Percentiles rank a stretch among this genome's conserved stretches.
phyloP scores from a whole-genome alignment of 2,113 vertebrate genomes.

The Spea multiplicata region DNA sequence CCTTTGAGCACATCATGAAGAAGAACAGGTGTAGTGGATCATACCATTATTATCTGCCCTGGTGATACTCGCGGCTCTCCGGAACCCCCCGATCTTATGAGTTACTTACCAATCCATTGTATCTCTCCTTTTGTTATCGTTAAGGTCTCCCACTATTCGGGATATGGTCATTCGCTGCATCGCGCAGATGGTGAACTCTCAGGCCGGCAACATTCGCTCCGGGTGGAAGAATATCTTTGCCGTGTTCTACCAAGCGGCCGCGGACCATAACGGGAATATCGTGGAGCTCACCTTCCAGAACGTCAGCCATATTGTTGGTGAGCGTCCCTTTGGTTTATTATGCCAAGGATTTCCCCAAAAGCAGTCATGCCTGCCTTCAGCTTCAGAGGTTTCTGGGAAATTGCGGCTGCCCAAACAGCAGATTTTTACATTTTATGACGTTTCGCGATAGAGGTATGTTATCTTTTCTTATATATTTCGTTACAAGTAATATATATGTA shows the following conservation, averaged over 20 bases:
- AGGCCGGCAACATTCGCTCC: constrained; percentile 92
- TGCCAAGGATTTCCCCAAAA: too few species aligned
- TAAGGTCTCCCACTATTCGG: constrained; percentile 89
- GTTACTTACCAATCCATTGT: background rate
- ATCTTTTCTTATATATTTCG: too few species aligned
- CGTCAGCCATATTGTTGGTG: constrained; percentile 91
- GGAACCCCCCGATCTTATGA: background rate
- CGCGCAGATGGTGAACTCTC: constrained; percentile 97
- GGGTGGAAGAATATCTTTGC: constrained; percentile 99
- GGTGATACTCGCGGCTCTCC: too few species aligned
- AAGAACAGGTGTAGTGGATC: constrained; percentile 82
- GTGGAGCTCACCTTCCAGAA: constrained; percentile 96
- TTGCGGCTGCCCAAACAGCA: too few species aligned
- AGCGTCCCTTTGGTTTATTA: constrained; percentile 58
- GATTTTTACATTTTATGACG: too few species aligned
- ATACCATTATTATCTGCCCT: background rate
- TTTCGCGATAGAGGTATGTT: too few species aligned
- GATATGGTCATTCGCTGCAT: constrained; percentile 97
- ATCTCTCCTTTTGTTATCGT: background rate
- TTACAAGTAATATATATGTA: too few species aligned
- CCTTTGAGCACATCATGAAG: constrained; percentile 98
- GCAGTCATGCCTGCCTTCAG: too few species aligned
- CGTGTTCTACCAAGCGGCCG: constrained; percentile 94
- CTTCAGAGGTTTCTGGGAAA: too few species aligned
- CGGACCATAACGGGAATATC: constrained; percentile 89